Conservation (phyloP, 2,113 vertebrate genomes). For the Paracyprichromis sp. region DNA sequence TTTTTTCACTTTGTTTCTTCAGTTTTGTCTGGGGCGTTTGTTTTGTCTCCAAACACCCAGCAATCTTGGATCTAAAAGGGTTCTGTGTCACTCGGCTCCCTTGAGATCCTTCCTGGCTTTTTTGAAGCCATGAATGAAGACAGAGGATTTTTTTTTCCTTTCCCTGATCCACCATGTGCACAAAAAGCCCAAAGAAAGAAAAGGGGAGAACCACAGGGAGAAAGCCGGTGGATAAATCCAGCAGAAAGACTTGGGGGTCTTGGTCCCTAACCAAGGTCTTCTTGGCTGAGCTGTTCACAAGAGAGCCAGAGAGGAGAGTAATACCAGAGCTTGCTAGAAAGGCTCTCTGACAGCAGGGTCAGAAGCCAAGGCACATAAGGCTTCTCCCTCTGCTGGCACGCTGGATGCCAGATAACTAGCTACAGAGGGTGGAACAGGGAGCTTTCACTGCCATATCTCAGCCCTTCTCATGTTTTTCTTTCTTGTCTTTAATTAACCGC, state of each 20-base stretch:
- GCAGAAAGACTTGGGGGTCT: constrained; percentile 36
- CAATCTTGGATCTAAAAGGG: constrained; percentile 30
- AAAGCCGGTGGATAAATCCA: constrained; percentile 29
- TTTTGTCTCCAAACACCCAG: constrained; percentile 40
- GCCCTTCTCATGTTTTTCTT: not conserved
- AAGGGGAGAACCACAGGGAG: not conserved
- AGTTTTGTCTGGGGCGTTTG: not conserved
- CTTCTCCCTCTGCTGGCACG: constrained; percentile 18
- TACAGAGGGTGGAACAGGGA: constrained; percentile 3
- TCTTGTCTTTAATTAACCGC: constrained; percentile 15
- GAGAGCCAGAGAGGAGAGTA: constrained; percentile 18
- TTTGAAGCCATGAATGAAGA: constrained; percentile 14
- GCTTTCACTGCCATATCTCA: constrained; percentile 3
- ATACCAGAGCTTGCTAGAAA: constrained; percentile 44
- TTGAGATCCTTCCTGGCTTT: constrained; percentile 6
- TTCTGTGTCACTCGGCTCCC: constrained; percentile 23
- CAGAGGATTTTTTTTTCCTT: not conserved
- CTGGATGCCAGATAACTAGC: not conserved
- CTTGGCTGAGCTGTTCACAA: constrained; percentile 13
- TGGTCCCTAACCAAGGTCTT: constrained; percentile 31
- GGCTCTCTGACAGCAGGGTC: constrained; percentile 50
- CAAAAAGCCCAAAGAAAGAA: constrained; percentile 13
- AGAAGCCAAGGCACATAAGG: constrained; percentile 47
- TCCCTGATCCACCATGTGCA: constrained; percentile 9
- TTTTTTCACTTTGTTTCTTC: not conserved